These are phyloP conservation scores for Stenopsyche tienmushanensis DNA, from an alignment of 1,140 invertebrate genomes.

Conservation along the genomic window DNA sequence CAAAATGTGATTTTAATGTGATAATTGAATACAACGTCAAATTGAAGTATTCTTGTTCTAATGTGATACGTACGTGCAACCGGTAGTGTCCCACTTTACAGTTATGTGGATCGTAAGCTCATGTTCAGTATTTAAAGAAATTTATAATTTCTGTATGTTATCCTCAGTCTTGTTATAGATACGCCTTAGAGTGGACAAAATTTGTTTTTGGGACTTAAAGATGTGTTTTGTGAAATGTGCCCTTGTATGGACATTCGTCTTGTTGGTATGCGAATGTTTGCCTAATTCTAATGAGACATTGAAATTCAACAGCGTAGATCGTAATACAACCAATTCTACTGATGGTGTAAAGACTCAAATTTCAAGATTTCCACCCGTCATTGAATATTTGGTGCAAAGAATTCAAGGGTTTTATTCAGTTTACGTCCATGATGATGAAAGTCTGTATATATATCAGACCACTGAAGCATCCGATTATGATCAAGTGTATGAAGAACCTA, in stretches of 20 bases:
- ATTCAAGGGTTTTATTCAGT: constrained; percentile 63
- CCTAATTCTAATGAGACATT: no score
- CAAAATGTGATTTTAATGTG: no score
- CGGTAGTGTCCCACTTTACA: constrained; percentile 20
- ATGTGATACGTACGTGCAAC: no score
- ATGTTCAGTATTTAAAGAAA: neutral
- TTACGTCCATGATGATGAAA: constrained; percentile 46
- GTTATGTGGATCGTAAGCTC: neutral
- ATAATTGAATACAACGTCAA: no score
- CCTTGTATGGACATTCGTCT: no score
- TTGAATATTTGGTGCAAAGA: constrained; percentile 63
- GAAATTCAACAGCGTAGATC: no score
- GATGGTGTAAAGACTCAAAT: constrained; percentile 33
- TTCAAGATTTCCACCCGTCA: constrained; percentile 61
- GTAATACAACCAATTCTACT: no score
- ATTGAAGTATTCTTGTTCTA: no score
- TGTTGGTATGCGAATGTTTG: no score
- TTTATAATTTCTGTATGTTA: neutral
- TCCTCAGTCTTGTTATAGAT: constrained; percentile 8
- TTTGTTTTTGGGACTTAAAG: no score
- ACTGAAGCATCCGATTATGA: neutral
- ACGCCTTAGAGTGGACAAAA: neutral
- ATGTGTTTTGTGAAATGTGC: no score
- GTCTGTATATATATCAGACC: constrained; percentile 21
- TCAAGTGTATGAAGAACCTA: no score